A percentile compares a stretch with the other conserved stretches of the same genome.
Evolutionary conservation across 1,140 invertebrate genomes (phyloP).

Genomic region (Drosophila hydei): DNA sequence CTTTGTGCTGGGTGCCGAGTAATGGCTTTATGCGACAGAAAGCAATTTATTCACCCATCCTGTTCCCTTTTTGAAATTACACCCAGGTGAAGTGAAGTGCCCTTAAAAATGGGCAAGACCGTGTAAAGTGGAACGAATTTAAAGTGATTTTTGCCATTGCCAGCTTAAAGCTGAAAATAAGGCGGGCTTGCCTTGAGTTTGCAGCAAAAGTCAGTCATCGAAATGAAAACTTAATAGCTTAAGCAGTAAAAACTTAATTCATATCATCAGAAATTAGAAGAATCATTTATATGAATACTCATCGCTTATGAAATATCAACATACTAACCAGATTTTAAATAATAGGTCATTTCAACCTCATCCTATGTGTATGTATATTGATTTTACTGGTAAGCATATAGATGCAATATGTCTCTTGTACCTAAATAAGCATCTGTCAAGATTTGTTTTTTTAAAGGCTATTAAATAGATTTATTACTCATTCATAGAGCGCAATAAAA

Average conservation of each 20-base stretch:
- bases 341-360: no score
- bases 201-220: neutral
- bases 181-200: neutral
- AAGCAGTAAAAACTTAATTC: no score
- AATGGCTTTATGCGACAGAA: slow-evolving; percentile 59
- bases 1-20: slow-evolving; percentile 43
- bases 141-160: slow-evolving; percentile 16
- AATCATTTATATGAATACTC: no score
- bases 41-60: slow-evolving; percentile 59
- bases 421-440: neutral
- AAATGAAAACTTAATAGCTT: no score
- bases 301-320: no score
- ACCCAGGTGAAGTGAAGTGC: slow-evolving; percentile 22
- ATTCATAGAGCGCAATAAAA: neutral
- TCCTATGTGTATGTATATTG: neutral
- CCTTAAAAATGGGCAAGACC: slow-evolving; percentile 9
- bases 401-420: neutral
- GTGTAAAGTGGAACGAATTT: slow-evolving; percentile 5
- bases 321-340: no score
- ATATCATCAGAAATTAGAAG: no score
- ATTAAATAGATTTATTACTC: neutral
- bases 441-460: neutral
- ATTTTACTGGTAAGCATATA: neutral
- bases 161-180: slow-evolving; percentile 13
- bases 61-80: slow-evolving; percentile 47